A percentile compares a stretch with the other conserved stretches of the same genome.
phyloP scores from a whole-genome alignment of 64 coral and sea anemone species.

The Platygyra sinensis region DNA sequence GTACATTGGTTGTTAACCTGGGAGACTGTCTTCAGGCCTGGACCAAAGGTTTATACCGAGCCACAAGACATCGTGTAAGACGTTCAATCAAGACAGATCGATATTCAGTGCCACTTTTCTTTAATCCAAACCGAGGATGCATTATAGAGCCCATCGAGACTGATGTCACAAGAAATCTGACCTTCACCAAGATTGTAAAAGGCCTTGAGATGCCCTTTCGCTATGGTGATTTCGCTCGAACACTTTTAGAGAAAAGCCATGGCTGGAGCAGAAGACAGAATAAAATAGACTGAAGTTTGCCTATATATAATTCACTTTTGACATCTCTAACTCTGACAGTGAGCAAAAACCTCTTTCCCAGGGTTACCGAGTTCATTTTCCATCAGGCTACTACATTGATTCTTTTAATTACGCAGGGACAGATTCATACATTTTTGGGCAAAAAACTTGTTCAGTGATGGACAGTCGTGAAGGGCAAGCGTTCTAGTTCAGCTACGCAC shows the following conservation, averaged over 20 bases:
- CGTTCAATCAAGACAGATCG: conserved; percentile 47
- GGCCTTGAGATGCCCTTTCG: conserved; percentile 5
- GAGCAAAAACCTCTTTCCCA: too few relatives aligned
- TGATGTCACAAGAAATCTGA: conserved; percentile 22
- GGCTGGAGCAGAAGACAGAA: neutral
- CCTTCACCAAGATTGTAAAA: neutral
- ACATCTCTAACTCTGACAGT: too few relatives aligned
- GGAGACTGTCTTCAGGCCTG: conserved; percentile 80
- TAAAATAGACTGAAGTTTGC: too few relatives aligned
- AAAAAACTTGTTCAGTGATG: too few relatives aligned
- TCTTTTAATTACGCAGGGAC: too few relatives aligned
- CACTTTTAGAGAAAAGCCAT: neutral
- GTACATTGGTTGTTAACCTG: conserved; percentile 70
- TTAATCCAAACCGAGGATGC: conserved; percentile 52
- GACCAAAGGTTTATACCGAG: conserved; percentile 64
- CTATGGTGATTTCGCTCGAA: neutral
- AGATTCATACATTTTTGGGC: too few relatives aligned
- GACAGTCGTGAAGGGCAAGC: too few relatives aligned
- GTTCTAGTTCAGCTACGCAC: too few relatives aligned
- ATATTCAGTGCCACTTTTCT: conserved; percentile 78
- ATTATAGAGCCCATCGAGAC: conserved; percentile 67
- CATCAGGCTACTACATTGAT: too few relatives aligned
- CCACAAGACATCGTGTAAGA: conserved; percentile 76
- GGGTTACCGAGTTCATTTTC: too few relatives aligned
- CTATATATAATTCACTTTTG: too few relatives aligned